Base-by-base conservation (phyloP, 2,888 invertebrate genomes). In the Heterodera filipjevi region DNA sequence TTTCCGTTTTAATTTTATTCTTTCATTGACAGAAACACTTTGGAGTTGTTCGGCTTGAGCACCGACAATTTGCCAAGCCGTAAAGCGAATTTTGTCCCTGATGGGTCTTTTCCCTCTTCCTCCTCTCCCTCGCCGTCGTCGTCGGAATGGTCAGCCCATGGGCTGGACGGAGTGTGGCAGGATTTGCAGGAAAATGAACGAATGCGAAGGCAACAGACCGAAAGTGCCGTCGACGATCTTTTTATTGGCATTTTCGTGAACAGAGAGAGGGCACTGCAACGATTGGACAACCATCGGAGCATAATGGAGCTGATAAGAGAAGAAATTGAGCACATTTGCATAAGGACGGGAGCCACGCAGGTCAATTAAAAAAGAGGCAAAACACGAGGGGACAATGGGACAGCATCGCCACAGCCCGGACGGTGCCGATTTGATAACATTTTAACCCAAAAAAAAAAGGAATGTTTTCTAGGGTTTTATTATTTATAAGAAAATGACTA, bases 281-380 rank as follows among this genome's bases (percentile, higher is more conserved):
- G 83, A 76, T 77, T 79, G 44, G 82, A 84, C 66, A 81, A 81
- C 16, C 80, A 81, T 12, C 79, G 83, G 79, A 80, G 79, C 14
- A 81, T 82, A 19, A 81, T 79, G 39, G 80, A 85, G 22, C 81
- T 85, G 53, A 79, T 88, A 39, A 81, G 86, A 33, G 86, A 87
- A 68, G 87, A 87, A 71, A 84, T 88, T 53, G 82, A 83, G 49
- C 84, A 87, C 71, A 72, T 88, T 64, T 85, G 85, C 70, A 80
- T 82, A 59, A 82, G 84, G 66, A 88, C 88, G 12, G 84, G 86
- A 66, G 77, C 70, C 30, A 64, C 32, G 14, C 53, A 77, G 70
- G 81, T 19, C 39, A 44, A 75, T 79, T 79, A 32, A n/a, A 70
- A 35, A 19, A 22, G n/a, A n/a, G n/a, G n/a, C n/a, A n/a, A n/a